Base-by-base conservation (phyloP, 2,113 vertebrate genomes). In the Laterallus jamaicensis region DNA sequence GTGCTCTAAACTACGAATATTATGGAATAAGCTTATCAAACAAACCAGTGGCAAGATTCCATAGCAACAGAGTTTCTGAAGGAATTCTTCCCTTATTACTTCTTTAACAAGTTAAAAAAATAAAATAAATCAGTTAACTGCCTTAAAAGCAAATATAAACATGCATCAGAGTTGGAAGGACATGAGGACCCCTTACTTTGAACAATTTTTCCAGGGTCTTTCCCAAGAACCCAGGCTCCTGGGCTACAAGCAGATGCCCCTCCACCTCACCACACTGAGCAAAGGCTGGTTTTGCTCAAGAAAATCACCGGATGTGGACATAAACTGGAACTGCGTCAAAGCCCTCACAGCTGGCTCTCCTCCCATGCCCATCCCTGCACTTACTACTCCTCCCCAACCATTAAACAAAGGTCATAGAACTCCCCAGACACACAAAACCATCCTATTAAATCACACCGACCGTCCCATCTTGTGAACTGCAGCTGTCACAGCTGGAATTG, bases 381-480 rank as follows among this genome's bases (percentile, higher is more conserved):
- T 68, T 63, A 67, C 50, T 29, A 44, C 21, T 37, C 35, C 66
- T 82, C 76, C 60, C 64, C 40, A 67, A 19, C 25, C 79, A 88
- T 25, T n/a, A 77, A 92, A 42, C 75, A 86, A 83, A 90, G 76
- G 63, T 58, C 0, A 0, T 4, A 35, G 44, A 88, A 54, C 71
- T 69, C 63, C 75, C 35, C 62, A 59, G 83, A 69, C 39, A 90
- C 49, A 88, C 42, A 86, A 47, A 75, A 12, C 37, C 32, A 59
- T 22, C n/a, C 91, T 29, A 18, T 52, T 37, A 35, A 78, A 52
- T 55, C 58, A 56, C 37, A 55, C 17, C 0, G 0, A 63, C 56
- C 2, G 0, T 29, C 42, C 39, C 62, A 52, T 19, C 18, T 71
- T 0, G 0, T 20, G 59, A 60, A 22, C 5, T 3, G 49, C 82